Evolutionary conservation across 1,140 invertebrate species (phyloP), one percentile per base, ranked within the genome.

Genomic region (Aphis gossypii): DNA sequence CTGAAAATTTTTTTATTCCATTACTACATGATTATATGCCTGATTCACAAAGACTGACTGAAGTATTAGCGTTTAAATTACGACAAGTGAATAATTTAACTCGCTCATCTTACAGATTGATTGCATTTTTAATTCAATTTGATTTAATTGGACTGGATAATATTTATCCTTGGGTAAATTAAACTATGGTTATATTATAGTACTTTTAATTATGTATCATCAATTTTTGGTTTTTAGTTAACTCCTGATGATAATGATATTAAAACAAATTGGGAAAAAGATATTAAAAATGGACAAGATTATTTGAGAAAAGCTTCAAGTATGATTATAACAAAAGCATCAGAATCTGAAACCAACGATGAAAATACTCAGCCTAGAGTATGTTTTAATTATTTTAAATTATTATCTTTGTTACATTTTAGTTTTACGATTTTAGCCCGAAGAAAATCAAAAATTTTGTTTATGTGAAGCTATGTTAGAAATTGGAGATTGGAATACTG

Each of bases 21-120:
- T 95, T 99, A 51, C 96, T 99, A 90, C 96, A 97, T 94, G 97
- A 97, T 1, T 99, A 99, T 95, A 98, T 98, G 96, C 97, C 97
- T 94, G 97, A 98, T 95, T 96, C 97, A 48, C 96, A 97, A 94
- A 98, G 98, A 82, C 96, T 99, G 51, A 98, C 98, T 94, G 98
- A 99, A 95, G 97, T 99, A 90, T 96, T 99, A 82, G 98, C 98
- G 86, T 99, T 99, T 95, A 99, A 99, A 95, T 98, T 94, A 94
- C 96, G 97, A 95, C 95, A 95, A 92, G 48, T 96, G 96, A 56
- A 96, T 97, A 88, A 95, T 96, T 46, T 98, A 98, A 25, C 98
- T 98, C 21, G 96, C 91, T 97, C 98, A 18, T 96, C 99, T 11
- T 99, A 98, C 96, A 97, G 97, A 95, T 96, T 99, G 4, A 97